Evolutionary conservation across 1,140 invertebrate genomes (phyloP).

Genomic region (Anastrepha ludens): DNA sequence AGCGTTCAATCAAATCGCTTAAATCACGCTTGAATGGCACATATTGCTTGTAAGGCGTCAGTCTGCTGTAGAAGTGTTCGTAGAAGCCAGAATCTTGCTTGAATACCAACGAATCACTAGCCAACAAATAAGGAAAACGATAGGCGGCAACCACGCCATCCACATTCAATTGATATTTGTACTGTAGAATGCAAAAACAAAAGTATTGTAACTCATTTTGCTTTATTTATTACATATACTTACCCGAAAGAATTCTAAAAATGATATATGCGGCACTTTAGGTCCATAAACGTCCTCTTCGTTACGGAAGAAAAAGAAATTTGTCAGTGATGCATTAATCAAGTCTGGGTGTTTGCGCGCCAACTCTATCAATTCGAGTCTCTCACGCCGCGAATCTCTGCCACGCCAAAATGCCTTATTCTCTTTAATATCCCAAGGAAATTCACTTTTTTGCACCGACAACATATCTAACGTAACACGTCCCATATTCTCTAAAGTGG

Average conservation of each 20-base stretch:
- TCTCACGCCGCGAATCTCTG: constrained; percentile 88
- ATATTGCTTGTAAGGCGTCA: constrained; percentile 88
- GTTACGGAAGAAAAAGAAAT: constrained; percentile 96
- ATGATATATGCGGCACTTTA: constrained; percentile 87
- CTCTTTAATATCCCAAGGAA: constrained; percentile 84
- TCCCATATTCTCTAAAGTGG: constrained; percentile 92
- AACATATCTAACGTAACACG: constrained; percentile 92
- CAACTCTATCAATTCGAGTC: constrained; percentile 89
- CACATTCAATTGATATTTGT: constrained; percentile 95
- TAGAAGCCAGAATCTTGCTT: constrained; percentile 96
- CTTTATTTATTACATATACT: constrained; percentile 65
- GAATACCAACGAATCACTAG: constrained; percentile 89
- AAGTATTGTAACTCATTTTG: background rate
- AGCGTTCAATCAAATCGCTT: constrained; percentile 85
- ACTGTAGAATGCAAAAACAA: constrained; percentile 79
- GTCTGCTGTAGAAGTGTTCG: constrained; percentile 92
- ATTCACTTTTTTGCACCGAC: constrained; percentile 83
- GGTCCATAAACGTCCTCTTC: constrained; percentile 91
- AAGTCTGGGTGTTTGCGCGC: constrained; percentile 85
- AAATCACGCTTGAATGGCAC: constrained; percentile 88
- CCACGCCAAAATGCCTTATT: constrained; percentile 93
- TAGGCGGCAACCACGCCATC: constrained; percentile 98
- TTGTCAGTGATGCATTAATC: constrained; percentile 94
- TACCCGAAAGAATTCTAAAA: constrained; percentile 97
- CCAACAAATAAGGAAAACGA: constrained; percentile 92